Evolutionary conservation across 2,797 vertebrate genomes (phyloP).

Genomic region (Iguana delicatissima): DNA sequence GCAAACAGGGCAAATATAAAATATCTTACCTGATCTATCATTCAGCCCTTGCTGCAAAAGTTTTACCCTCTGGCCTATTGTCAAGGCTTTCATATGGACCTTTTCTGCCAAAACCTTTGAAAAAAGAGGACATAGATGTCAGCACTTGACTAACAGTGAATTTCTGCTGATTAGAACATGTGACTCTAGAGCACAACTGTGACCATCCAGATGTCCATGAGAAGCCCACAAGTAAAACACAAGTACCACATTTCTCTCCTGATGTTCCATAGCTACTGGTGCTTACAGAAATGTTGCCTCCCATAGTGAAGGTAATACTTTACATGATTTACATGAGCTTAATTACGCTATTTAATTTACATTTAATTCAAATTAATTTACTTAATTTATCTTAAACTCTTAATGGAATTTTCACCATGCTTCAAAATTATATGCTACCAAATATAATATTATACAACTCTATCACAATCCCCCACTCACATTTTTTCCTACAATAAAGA

Average conservation of each 20-base stretch:
- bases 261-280: not conserved
- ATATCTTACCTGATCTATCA: constrained; percentile 90
- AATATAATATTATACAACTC: too few species aligned
- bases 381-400: too few species aligned
- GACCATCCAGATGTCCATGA: not conserved
- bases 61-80: constrained; percentile 94
- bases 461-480: too few species aligned
- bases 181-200: not conserved
- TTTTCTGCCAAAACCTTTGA: constrained; percentile 94
- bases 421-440: too few species aligned
- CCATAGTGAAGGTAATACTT: not conserved
- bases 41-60: constrained; percentile 92
- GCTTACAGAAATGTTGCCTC: not conserved
- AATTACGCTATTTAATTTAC: too few species aligned
- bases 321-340: not conserved
- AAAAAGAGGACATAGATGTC: constrained; percentile 31
- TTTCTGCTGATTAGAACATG: not conserved
- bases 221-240: not conserved
- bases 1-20: not conserved
- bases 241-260: too few species aligned
- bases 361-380: too few species aligned
- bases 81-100: constrained; percentile 91
- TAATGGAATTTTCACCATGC: not conserved
- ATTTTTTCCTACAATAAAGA: not conserved
- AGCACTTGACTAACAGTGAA: not conserved